phyloP scores from a whole-genome alignment of 2,113 vertebrate genomes.

The Menura novaehollandiae region DNA sequence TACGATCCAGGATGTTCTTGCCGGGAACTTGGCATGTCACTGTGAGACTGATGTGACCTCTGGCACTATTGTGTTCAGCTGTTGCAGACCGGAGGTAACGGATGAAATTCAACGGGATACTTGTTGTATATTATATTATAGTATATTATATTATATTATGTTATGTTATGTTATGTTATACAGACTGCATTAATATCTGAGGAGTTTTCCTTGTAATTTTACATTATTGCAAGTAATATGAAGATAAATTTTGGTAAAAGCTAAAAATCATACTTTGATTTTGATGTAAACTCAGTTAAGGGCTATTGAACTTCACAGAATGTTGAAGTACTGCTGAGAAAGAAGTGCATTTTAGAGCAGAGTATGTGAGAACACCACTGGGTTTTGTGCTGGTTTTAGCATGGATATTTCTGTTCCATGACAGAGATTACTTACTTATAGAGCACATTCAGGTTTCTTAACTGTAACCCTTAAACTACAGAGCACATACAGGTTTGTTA shows the following conservation, averaged over 20 bases:
- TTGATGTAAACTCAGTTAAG: not conserved
- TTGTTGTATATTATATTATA: too few relatives aligned
- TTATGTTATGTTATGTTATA: too few relatives aligned
- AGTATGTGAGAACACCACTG: not conserved
- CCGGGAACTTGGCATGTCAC: too few relatives aligned
- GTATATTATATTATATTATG: too few relatives aligned
- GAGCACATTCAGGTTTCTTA: not conserved
- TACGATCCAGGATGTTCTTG: too few relatives aligned
- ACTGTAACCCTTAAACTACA: not conserved
- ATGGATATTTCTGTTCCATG: not conserved
- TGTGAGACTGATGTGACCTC: too few relatives aligned
- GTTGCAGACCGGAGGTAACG: too few relatives aligned
- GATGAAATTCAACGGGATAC: too few relatives aligned
- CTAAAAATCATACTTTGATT: not conserved
- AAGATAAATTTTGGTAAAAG: not conserved
- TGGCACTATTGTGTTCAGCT: too few relatives aligned
- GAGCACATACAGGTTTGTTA: too few relatives aligned
- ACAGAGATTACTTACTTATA: not conserved
- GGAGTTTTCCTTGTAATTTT: not conserved
- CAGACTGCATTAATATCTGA: not conserved
- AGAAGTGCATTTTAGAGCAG: not conserved
- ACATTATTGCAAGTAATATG: not conserved
- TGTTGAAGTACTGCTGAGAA: not conserved
- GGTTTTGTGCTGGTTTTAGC: not conserved
- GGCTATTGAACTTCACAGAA: not conserved